Conservation (phyloP, 2,888 invertebrate species). For the Anaspis maculata region DNA sequence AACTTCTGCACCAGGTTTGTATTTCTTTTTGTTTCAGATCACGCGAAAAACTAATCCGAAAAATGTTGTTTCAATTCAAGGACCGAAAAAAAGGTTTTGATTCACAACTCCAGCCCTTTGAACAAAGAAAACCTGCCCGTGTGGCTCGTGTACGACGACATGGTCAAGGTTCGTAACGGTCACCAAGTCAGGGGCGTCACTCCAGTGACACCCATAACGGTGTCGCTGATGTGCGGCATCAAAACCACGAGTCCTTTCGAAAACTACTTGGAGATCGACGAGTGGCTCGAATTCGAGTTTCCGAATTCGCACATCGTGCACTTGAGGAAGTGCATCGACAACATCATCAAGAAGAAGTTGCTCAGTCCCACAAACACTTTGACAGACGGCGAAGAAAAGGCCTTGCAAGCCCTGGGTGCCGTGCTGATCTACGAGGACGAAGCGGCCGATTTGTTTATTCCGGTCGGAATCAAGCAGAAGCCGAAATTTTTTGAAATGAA, state of each 20-base stretch:
- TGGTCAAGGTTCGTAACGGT: slow-evolving; percentile 59
- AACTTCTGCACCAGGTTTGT: slow-evolving; percentile 35
- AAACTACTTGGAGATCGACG: slow-evolving; percentile 27
- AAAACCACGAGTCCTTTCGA: slow-evolving; percentile 20
- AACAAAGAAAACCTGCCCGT: slow-evolving; percentile 45
- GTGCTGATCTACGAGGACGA: slow-evolving; percentile 66
- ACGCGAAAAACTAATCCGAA: too few relatives aligned
- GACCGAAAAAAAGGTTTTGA: slow-evolving; percentile 51
- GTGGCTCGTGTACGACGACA: slow-evolving; percentile 85
- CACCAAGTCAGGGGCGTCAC: slow-evolving; percentile 75
- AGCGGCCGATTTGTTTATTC: slow-evolving; percentile 59
- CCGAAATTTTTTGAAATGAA: slow-evolving; percentile 54
- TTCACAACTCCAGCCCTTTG: slow-evolving; percentile 57
- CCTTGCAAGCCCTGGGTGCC: slow-evolving; percentile 50
- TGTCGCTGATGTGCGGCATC: slow-evolving; percentile 40
- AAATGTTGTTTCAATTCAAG: slow-evolving; percentile 39
- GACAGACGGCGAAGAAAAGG: slow-evolving; percentile 28
- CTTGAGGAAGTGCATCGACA: slow-evolving; percentile 23
- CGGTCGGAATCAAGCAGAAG: slow-evolving; percentile 65
- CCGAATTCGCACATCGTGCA: slow-evolving; percentile 18
- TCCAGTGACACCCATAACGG: slow-evolving; percentile 69
- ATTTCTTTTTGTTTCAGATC: too few relatives aligned
- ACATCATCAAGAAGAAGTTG: slow-evolving; percentile 43
- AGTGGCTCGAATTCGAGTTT: slow-evolving; percentile 31
- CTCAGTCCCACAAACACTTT: slow-evolving; percentile 50